These are phyloP conservation scores for Okapia johnstoni DNA, from an alignment of 2,113 vertebrate genomes.

Conservation along the genomic window DNA sequence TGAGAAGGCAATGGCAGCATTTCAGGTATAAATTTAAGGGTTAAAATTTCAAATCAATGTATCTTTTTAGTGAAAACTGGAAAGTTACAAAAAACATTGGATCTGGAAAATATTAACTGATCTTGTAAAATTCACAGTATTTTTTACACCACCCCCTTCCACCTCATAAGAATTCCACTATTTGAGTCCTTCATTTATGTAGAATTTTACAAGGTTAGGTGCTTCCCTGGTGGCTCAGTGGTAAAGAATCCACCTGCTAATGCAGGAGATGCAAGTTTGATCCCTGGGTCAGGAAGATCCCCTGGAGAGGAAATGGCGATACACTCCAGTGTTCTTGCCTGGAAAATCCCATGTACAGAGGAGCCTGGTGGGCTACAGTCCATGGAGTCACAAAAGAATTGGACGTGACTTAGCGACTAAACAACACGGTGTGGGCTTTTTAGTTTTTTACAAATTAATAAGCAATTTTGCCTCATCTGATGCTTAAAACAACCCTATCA, in stretches of 20 bases:
- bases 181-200: background rate
- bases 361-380: background rate
- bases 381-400: background rate
- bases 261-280: background rate
- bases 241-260: background rate
- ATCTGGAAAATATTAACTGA: background rate
- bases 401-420: background rate
- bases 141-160: background rate
- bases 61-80: background rate
- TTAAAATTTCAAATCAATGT: background rate
- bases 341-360: background rate
- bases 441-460: background rate
- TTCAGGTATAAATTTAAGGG: conserved; percentile 79
- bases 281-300: background rate
- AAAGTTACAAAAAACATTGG: background rate
- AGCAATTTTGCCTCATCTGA: background rate
- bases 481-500: background rate
- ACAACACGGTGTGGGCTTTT: background rate
- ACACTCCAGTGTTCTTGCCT: background rate
- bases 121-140: conserved; percentile 12
- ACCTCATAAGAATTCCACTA: background rate
- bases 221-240: background rate
- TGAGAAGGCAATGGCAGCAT: conserved; percentile 81
- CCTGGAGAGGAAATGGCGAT: background rate
- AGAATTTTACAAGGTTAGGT: background rate